Percentiles rank a stretch among this genome's conserved stretches.
Conservation (phyloP, 37 sponge, comb jelly and placozoan species). For the Trichoplax adhaerens region DNA sequence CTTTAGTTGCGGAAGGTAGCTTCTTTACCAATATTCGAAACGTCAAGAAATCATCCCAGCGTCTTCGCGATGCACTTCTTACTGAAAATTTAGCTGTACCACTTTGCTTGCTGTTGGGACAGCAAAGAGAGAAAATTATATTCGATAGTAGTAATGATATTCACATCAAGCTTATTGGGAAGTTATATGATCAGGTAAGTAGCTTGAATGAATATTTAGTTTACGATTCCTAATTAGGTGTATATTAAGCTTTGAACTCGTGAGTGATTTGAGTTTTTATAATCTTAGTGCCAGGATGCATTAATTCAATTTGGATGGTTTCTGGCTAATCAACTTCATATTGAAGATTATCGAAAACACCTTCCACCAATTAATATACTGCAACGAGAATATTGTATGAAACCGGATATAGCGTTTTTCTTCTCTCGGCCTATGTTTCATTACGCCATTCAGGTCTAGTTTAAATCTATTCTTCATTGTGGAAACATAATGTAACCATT, state of each 20-base stretch:
- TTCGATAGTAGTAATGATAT: slow-evolving; percentile 27
- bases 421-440: slow-evolving; percentile 52
- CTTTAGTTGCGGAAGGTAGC: slow-evolving; percentile 81
- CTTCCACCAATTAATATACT: slow-evolving; percentile 59
- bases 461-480: no score
- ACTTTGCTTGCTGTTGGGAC: slow-evolving; percentile 73
- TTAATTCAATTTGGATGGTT: slow-evolving; percentile 90
- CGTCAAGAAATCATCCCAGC: slow-evolving; percentile 78
- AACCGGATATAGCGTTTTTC: slow-evolving; percentile 82
- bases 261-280: background rate
- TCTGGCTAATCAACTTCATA: slow-evolving; percentile 58
- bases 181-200: slow-evolving; percentile 66
- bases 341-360: slow-evolving; percentile 53
- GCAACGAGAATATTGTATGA: slow-evolving; percentile 52
- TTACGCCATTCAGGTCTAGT: slow-evolving; percentile 28
- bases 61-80: slow-evolving; percentile 77
- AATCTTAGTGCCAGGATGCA: slow-evolving; percentile 84
- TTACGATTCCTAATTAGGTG: background rate
- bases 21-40: slow-evolving; percentile 79
- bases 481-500: no score
- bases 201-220: no score
- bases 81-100: slow-evolving; percentile 68
- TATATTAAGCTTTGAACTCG: background rate
- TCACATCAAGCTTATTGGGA: slow-evolving; percentile 76
- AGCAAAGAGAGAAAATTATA: slow-evolving; percentile 80